phyloP scores from a whole-genome alignment of 2,888 invertebrate genomes.

The Hypomecis punctinalis region DNA sequence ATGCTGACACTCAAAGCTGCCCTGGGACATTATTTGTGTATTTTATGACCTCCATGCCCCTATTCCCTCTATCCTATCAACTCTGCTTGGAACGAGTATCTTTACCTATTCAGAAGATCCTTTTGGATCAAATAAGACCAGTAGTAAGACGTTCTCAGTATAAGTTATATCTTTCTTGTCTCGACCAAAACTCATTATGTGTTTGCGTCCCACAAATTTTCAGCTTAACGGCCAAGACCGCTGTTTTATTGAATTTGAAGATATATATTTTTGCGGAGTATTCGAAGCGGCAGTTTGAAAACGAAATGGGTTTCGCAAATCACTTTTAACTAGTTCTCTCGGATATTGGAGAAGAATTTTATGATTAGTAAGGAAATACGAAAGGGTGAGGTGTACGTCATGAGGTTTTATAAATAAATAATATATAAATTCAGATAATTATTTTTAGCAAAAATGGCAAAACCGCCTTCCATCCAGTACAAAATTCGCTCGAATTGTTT shows the following conservation, averaged over 20 bases:
- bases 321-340: not conserved
- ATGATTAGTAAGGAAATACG: too few species aligned
- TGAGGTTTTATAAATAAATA: too few species aligned
- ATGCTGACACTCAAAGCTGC: constrained; percentile 43
- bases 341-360: too few species aligned
- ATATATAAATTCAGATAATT: too few species aligned
- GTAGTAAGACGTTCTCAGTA: constrained; percentile 21
- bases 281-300: not conserved
- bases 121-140: constrained; percentile 22
- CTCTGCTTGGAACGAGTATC: constrained; percentile 32
- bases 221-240: constrained; percentile 11
- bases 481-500: too few species aligned
- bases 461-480: too few species aligned
- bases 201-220: constrained; percentile 27
- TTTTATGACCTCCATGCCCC: constrained; percentile 48
- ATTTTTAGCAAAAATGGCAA: too few species aligned
- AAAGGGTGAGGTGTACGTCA: too few species aligned
- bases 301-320: not conserved
- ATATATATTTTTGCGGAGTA: constrained; percentile 19
- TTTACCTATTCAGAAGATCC: constrained; percentile 39
- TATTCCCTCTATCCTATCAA: constrained; percentile 50
- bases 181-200: constrained; percentile 35
- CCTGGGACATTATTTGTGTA: constrained; percentile 46
- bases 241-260: constrained; percentile 28
- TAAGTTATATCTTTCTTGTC: constrained; percentile 37